These are phyloP conservation scores for Idaea biselata DNA, from an alignment of 2,888 invertebrate genomes.

Conservation along the genomic window DNA sequence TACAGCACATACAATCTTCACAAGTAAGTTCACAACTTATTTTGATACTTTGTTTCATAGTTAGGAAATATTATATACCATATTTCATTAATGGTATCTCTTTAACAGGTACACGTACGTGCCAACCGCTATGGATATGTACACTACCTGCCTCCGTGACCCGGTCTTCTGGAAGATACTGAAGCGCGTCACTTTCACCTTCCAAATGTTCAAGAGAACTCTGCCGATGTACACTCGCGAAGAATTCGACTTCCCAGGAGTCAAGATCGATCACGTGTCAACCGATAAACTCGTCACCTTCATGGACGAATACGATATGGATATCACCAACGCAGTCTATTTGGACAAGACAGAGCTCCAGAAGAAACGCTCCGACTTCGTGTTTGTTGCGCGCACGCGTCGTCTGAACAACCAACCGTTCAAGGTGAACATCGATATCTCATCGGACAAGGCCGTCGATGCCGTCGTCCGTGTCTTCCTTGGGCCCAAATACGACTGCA, in stretches of 20 bases:
- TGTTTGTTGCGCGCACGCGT: conserved; percentile 79
- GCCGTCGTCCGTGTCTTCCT: conserved; percentile 84
- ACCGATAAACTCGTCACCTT: conserved; percentile 85
- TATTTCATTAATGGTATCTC: not conserved
- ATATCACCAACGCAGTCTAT: conserved; percentile 83
- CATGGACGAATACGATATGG: conserved; percentile 85
- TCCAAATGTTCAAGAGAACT: conserved; percentile 81
- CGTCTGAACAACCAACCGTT: conserved; percentile 85
- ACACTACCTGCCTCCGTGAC: conserved; percentile 84
- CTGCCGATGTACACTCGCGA: conserved; percentile 81
- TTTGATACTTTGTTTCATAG: not conserved
- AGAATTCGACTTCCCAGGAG: conserved; percentile 82
- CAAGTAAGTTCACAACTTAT: conserved; percentile 51
- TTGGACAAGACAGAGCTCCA: conserved; percentile 71
- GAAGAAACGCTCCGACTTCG: conserved; percentile 69
- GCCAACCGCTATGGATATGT: conserved; percentile 83
- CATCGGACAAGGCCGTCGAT: conserved; percentile 79
- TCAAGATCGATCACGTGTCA: conserved; percentile 81
- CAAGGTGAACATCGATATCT: conserved; percentile 79
- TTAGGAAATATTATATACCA: not conserved
- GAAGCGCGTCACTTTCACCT: conserved; percentile 80
- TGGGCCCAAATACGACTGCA: conserved; percentile 86
- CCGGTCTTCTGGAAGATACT: conserved; percentile 86
- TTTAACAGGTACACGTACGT: conserved; percentile 72
- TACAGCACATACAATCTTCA: conserved; percentile 63